Evolutionary conservation across 2,113 vertebrate genomes (phyloP).

Genomic region (Cyphomyrus plagiostoma): DNA sequence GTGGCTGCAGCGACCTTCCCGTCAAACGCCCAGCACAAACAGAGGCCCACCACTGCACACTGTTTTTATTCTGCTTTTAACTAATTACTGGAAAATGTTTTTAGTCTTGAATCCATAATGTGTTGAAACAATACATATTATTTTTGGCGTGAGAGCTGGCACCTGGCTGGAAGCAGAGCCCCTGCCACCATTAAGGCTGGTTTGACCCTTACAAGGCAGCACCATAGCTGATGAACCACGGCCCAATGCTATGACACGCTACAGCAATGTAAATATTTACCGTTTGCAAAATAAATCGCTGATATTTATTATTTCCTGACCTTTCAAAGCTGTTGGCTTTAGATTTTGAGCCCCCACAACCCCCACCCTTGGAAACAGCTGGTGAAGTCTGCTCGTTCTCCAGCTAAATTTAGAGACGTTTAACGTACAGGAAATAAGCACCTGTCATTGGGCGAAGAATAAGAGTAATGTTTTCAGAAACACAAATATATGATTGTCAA

Average conservation of each 20-base stretch:
- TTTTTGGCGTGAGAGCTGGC: not conserved
- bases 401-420: not conserved
- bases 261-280: not conserved
- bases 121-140: not conserved
- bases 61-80: not conserved
- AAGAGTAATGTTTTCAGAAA: not conserved
- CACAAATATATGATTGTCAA: not conserved
- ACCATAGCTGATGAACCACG: not conserved
- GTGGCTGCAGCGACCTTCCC: not conserved
- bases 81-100: not conserved
- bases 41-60: not conserved
- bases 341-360: not conserved
- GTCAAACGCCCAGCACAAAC: not conserved
- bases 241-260: not conserved
- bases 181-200: not conserved
- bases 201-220: not conserved
- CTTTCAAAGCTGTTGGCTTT: not conserved
- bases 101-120: not conserved
- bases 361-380: not conserved
- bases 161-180: not conserved
- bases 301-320: not conserved
- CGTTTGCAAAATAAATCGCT: not conserved
- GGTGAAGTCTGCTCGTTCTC: not conserved
- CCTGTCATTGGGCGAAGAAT: not conserved
- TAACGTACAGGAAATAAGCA: slow-evolving; percentile 7